These are phyloP conservation scores for Numenius arquata DNA, from an alignment of 2,113 vertebrate species.

Conservation along the genomic window DNA sequence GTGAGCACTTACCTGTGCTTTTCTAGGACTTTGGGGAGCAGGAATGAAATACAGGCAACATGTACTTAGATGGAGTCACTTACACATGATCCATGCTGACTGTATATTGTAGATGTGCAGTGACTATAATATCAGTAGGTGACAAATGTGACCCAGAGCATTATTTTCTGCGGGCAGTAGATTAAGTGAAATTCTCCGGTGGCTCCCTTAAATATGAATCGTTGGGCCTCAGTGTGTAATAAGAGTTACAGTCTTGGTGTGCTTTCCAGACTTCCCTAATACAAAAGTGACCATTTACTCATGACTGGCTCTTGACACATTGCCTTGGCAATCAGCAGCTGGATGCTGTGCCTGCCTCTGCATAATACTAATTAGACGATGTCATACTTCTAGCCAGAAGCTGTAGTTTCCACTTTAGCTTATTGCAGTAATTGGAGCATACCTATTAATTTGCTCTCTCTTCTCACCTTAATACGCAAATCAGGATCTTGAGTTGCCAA, in stretches of 20 bases:
- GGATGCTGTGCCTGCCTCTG: not conserved
- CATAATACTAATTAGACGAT: not conserved
- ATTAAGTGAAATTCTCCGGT: not conserved
- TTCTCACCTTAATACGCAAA: not conserved
- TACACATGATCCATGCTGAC: not conserved
- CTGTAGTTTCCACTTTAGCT: not conserved
- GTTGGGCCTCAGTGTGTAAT: not conserved
- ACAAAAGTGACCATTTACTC: not conserved
- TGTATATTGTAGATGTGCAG: not conserved
- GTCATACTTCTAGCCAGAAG: not conserved
- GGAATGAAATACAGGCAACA: not conserved
- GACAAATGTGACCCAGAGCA: not conserved
- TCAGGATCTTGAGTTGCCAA: not conserved
- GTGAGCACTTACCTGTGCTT: not conserved
- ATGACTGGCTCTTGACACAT: not conserved
- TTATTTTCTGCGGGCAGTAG: not conserved
- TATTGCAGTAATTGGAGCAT: not conserved
- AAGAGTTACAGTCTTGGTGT: not conserved
- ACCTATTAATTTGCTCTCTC: not conserved
- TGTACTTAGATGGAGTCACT: not conserved
- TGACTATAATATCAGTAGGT: not conserved
- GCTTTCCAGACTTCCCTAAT: not conserved
- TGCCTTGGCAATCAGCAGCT: not conserved
- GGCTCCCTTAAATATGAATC: not conserved
- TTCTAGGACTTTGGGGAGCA: not conserved